Percentiles rank a stretch among this genome's conserved stretches.
Conservation (phyloP, 2,888 invertebrate genomes). For the Mythimna vitellina region DNA sequence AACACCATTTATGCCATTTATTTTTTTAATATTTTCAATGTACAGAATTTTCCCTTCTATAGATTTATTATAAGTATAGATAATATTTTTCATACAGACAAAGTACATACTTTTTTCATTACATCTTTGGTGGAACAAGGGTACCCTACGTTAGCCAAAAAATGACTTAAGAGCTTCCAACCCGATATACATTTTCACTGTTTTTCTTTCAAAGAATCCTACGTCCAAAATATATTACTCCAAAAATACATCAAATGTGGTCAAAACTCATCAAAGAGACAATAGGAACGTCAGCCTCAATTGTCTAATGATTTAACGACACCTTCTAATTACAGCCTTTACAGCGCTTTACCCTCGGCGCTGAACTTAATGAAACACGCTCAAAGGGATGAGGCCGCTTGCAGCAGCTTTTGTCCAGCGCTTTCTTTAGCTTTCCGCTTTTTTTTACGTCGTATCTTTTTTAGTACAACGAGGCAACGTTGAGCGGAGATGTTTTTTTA, state of each 20-base stretch:
- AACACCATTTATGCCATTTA: too few relatives aligned
- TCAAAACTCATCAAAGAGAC: background rate
- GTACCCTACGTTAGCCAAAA: too few relatives aligned
- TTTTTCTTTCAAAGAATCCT: too few relatives aligned
- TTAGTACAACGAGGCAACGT: background rate
- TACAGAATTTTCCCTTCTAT: too few relatives aligned
- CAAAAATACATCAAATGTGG: background rate
- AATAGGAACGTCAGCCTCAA: background rate
- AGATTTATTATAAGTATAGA: too few relatives aligned
- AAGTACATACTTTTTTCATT: too few relatives aligned
- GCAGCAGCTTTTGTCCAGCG: conserved; percentile 38
- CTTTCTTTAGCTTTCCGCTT: conserved; percentile 27
- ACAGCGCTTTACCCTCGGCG: conserved; percentile 31
- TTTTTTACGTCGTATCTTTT: conserved; percentile 29
- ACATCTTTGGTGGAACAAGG: too few relatives aligned
- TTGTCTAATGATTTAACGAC: conserved; percentile 33
- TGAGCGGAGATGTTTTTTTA: conserved; percentile 14
- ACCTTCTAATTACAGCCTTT: conserved; percentile 44
- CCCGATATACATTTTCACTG: too few relatives aligned
- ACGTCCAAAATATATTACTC: too few relatives aligned
- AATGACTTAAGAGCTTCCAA: too few relatives aligned
- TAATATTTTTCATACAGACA: too few relatives aligned
- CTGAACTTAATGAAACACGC: conserved; percentile 50
- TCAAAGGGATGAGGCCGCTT: conserved; percentile 41
- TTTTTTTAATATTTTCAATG: too few relatives aligned